A percentile compares a stretch with the other conserved stretches of the same genome.
phyloP scores from a whole-genome alignment of 2,113 vertebrate genomes.

The Oryzias curvinotus region DNA sequence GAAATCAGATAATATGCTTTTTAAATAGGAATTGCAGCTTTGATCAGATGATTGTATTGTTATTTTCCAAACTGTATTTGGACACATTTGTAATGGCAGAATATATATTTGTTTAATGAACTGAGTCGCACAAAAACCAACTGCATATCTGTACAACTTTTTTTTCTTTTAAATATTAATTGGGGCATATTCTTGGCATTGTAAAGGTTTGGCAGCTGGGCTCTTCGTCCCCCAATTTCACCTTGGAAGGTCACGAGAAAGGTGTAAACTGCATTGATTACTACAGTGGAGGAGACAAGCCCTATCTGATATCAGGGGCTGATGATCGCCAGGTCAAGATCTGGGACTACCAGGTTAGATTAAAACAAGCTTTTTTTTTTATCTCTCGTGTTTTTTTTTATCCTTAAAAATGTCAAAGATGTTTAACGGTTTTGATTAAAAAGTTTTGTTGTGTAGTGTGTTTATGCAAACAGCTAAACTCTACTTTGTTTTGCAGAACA shows the following conservation, averaged over 20 bases:
- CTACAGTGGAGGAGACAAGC: constrained; percentile 98
- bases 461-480: background rate
- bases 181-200: constrained; percentile 5
- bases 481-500: constrained; percentile 80
- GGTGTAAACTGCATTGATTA: constrained; percentile 99
- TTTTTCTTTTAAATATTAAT: background rate
- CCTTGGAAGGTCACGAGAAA: constrained; percentile 96
- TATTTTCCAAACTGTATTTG: too few species aligned
- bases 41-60: too few species aligned
- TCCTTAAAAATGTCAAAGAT: too few species aligned
- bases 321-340: constrained; percentile 98
- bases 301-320: constrained; percentile 96
- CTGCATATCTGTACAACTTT: too few species aligned
- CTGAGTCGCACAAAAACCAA: too few species aligned
- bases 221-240: constrained; percentile 97
- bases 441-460: too few species aligned
- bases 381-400: too few species aligned
- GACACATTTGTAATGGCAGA: too few species aligned
- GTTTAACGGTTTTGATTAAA: too few species aligned
- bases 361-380: background rate
- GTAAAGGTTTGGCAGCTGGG: constrained; percentile 97
- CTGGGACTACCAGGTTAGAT: constrained; percentile 96
- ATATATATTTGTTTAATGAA: too few species aligned
- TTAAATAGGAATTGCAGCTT: too few species aligned
- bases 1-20: background rate